Conservation (phyloP, 2,113 vertebrate genomes). For the Nesospiza acunhae region DNA sequence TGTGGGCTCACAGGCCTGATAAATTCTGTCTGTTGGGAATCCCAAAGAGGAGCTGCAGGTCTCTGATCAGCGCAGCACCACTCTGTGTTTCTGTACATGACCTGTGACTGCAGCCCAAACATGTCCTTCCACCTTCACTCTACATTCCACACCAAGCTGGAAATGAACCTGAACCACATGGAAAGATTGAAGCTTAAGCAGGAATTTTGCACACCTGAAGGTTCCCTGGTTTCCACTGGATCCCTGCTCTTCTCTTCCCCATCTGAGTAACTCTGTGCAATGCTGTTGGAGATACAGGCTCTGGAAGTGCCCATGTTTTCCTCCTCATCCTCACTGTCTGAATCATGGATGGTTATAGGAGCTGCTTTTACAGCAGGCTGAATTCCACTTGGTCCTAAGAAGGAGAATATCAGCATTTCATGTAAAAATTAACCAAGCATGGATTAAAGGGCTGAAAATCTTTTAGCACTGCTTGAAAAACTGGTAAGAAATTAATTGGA, state of each 20-base stretch:
- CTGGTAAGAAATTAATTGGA: neutral
- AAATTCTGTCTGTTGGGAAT: neutral
- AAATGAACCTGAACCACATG: neutral
- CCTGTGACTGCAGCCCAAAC: neutral
- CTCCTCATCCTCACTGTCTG: constrained; percentile 96
- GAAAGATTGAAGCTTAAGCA: neutral
- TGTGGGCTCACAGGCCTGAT: neutral
- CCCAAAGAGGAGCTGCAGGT: neutral
- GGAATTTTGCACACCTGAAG: constrained; percentile 55
- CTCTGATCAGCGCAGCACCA: neutral
- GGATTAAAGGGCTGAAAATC: neutral
- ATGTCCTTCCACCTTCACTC: neutral
- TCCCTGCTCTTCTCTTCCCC: constrained; percentile 75
- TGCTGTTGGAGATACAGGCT: constrained; percentile 72
- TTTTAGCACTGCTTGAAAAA: neutral
- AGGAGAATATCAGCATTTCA: neutral
- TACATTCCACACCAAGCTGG: neutral
- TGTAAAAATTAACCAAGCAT: neutral
- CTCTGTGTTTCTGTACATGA: neutral
- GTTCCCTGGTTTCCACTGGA: constrained; percentile 69
- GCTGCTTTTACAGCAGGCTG: constrained; percentile 80
- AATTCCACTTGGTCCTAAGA: constrained; percentile 92
- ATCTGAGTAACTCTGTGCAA: constrained; percentile 76
- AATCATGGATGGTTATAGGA: constrained; percentile 88
- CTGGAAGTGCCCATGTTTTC: constrained; percentile 71